These are phyloP conservation scores for Apotomis capreana DNA, from an alignment of 2,888 invertebrate species.

Conservation along the genomic window DNA sequence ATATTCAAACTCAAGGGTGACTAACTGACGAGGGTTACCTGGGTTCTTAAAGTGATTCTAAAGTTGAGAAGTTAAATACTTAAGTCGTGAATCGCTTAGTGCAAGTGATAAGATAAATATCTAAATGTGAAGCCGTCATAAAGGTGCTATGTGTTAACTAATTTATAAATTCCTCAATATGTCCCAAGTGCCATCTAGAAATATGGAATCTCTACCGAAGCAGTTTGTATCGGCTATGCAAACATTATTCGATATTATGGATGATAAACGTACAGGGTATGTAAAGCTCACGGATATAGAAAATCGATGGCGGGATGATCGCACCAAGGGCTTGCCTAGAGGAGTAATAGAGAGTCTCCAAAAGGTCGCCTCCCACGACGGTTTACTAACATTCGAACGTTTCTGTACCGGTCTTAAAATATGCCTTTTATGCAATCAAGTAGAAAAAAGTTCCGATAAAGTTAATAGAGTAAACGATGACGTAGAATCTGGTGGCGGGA, in stretches of 20 bases:
- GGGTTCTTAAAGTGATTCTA: not conserved
- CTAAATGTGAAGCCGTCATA: not conserved
- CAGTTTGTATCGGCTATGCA: conserved; percentile 96
- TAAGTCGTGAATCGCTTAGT: not conserved
- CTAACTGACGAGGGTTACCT: conserved; percentile 2
- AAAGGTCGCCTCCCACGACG: conserved; percentile 95
- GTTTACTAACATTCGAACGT: conserved; percentile 93
- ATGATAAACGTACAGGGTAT: conserved; percentile 93
- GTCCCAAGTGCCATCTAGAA: conserved; percentile 60
- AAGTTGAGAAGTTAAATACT: conserved; percentile 2
- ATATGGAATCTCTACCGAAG: conserved; percentile 92
- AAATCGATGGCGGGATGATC: conserved; percentile 96
- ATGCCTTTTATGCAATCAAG: conserved; percentile 91
- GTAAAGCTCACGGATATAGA: conserved; percentile 94
- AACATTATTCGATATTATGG: conserved; percentile 97
- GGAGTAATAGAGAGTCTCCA: conserved; percentile 95
- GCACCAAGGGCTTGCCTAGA: conserved; percentile 91
- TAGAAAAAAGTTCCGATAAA: conserved; percentile 73
- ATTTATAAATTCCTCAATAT: conserved; percentile 45
- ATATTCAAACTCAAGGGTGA: not conserved
- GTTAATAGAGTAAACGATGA: conserved; percentile 62
- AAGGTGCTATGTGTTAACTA: conserved; percentile 6
- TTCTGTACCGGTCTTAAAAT: conserved; percentile 97
- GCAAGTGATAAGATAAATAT: not conserved
- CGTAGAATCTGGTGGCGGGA: conserved; percentile 58